Conservation (phyloP, 2,113 vertebrate genomes). For the Hyaena hyaena region DNA sequence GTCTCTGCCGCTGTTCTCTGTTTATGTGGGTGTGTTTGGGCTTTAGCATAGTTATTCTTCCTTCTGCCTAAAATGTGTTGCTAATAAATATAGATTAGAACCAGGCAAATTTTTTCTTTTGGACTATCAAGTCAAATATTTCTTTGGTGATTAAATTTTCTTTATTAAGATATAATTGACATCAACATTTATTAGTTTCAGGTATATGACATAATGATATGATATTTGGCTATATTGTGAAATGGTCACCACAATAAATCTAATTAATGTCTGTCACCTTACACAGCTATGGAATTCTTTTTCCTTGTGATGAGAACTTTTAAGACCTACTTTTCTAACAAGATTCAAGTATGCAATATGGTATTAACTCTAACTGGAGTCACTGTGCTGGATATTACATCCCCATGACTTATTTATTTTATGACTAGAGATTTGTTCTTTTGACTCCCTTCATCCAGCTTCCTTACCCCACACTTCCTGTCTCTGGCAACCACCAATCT, state of each 20-base stretch:
- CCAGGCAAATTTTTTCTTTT: constrained; percentile 10
- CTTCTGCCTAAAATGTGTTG: constrained; percentile 17
- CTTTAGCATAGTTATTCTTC: not conserved
- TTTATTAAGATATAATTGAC: not conserved
- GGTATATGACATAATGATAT: not conserved
- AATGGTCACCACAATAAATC: not conserved
- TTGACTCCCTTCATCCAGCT: not conserved
- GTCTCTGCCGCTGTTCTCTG: not conserved
- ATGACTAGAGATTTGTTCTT: not conserved
- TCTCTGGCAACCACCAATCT: not conserved
- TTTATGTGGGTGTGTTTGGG: not conserved
- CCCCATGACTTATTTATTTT: not conserved
- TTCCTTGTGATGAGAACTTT: not conserved
- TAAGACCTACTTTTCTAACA: not conserved
- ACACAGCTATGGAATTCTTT: not conserved
- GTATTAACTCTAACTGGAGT: not conserved
- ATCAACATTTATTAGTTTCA: not conserved
- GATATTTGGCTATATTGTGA: not conserved
- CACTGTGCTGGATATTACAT: not conserved
- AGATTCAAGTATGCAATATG: not conserved
- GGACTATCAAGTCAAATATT: constrained; percentile 13
- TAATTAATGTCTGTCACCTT: not conserved
- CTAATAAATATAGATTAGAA: constrained; percentile 32
- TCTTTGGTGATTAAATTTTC: not conserved
- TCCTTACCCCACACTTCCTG: too few species aligned